These are phyloP conservation scores for Troides helena DNA, from an alignment of 2,888 invertebrate species.

Conservation along the genomic window DNA sequence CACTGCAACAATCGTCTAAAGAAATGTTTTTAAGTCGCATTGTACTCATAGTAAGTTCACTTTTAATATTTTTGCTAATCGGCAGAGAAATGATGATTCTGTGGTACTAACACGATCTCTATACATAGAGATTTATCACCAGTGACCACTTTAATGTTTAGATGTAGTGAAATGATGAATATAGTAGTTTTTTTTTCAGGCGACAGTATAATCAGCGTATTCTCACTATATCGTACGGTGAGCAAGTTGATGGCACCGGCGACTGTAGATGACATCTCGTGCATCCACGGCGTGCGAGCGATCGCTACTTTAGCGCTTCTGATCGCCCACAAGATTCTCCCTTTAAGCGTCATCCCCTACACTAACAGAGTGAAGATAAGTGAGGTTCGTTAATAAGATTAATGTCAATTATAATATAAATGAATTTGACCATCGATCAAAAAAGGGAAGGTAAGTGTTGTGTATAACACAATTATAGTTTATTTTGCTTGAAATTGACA, in stretches of 20 bases:
- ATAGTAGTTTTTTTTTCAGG: constrained; percentile 43
- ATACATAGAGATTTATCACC: too few species aligned
- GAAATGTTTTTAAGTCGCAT: too few species aligned
- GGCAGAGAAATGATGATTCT: too few species aligned
- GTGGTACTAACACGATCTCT: too few species aligned
- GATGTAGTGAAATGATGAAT: not conserved
- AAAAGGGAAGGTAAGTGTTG: too few species aligned
- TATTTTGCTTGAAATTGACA: too few species aligned
- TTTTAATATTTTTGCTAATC: too few species aligned
- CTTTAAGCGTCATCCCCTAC: constrained; percentile 82
- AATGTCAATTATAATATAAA: too few species aligned
- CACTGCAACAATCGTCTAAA: too few species aligned
- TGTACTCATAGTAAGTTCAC: too few species aligned
- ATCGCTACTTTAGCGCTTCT: constrained; percentile 82
- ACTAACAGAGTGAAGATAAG: constrained; percentile 81
- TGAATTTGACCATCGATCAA: too few species aligned
- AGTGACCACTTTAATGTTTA: not conserved
- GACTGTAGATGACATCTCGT: constrained; percentile 79
- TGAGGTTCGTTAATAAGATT: constrained; percentile 64
- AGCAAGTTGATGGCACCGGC: constrained; percentile 78
- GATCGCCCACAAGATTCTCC: constrained; percentile 83
- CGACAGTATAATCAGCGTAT: constrained; percentile 71
- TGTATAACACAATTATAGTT: too few species aligned
- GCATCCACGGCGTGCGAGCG: constrained; percentile 86
- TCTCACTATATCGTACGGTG: constrained; percentile 84